These are phyloP conservation scores for Phoenicopterus ruber DNA, from an alignment of 2,113 vertebrate genomes.

Conservation along the genomic window DNA sequence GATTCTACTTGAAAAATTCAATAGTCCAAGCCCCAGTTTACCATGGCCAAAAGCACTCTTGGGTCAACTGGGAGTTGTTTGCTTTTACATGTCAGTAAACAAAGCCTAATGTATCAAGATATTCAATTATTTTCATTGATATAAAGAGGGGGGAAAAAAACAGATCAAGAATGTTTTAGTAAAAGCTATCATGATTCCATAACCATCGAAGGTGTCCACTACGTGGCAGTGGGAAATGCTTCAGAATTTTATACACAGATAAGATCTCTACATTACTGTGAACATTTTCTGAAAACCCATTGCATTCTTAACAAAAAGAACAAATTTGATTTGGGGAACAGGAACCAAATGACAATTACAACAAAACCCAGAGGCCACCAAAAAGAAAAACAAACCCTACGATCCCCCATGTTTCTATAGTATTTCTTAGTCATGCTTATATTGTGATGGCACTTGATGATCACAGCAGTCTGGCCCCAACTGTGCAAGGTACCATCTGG, in stretches of 20 bases:
- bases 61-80: not conserved
- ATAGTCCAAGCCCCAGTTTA: not conserved
- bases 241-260: not conserved
- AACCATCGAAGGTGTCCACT: not conserved
- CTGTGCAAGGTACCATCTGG: not conserved
- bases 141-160: accelerated
- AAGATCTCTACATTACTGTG: not conserved
- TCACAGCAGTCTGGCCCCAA: not conserved
- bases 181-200: not conserved
- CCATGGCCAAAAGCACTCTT: not conserved
- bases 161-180: not conserved
- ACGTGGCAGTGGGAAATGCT: not conserved
- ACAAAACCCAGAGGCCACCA: not conserved
- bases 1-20: not conserved
- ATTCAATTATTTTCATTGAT: not conserved
- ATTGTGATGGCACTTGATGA: not conserved
- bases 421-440: not conserved
- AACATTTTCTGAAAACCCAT: not conserved
- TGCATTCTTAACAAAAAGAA: not conserved
- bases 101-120: not conserved
- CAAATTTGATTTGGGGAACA: not conserved
- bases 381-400: not conserved
- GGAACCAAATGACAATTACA: not conserved
- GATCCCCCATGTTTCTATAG: not conserved
- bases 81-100: not conserved